Conservation (phyloP, 2,888 invertebrate species). For the Charanyca ferruginea region DNA sequence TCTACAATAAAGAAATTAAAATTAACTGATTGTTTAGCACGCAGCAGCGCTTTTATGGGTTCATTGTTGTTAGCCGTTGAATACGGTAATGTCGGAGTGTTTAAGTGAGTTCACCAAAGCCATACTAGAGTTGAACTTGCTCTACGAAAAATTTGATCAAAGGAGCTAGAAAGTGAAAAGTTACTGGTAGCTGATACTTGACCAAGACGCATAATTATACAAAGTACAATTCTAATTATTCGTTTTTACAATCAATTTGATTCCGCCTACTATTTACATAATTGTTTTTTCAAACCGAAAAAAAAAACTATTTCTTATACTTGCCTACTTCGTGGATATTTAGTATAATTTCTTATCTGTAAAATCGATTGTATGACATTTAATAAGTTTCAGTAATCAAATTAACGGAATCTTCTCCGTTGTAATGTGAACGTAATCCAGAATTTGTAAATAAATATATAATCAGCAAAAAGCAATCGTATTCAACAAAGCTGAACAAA, state of each 20-base stretch:
- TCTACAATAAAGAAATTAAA: neutral
- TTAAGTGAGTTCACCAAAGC: neutral
- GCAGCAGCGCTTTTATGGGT: neutral
- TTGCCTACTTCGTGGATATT: too few relatives aligned
- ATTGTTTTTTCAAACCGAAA: neutral
- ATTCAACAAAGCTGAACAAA: constrained; percentile 78
- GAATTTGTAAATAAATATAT: constrained; percentile 65
- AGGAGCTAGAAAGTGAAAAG: neutral
- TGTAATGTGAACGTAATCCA: constrained; percentile 50
- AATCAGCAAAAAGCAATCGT: constrained; percentile 56
- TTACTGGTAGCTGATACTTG: neutral
- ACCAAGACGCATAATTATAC: neutral
- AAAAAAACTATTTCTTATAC: neutral
- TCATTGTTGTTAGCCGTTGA: neutral
- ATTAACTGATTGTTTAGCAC: neutral
- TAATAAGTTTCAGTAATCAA: neutral
- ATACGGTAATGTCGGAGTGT: neutral
- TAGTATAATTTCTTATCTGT: neutral
- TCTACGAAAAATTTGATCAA: neutral
- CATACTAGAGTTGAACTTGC: neutral
- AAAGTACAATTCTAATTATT: neutral
- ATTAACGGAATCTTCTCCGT: neutral
- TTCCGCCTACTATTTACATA: constrained; percentile 19
- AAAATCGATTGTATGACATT: neutral
- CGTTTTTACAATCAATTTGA: constrained; percentile 4